Conservation (phyloP, 2,888 invertebrate genomes). For the Dichetophora obliterata region DNA sequence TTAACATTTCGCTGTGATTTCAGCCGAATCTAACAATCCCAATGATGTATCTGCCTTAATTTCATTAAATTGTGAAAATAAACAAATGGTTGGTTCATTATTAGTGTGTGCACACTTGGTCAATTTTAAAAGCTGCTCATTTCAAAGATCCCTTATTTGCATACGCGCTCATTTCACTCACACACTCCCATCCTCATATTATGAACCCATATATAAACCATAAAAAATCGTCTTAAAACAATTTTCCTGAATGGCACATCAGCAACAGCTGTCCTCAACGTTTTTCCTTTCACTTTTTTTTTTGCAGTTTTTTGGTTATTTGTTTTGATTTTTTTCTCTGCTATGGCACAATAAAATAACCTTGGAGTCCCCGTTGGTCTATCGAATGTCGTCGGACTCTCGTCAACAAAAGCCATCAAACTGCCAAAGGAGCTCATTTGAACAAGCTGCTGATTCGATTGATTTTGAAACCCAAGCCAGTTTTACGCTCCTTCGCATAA, state of each 20-base stretch:
- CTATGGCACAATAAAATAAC: background rate
- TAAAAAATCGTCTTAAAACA: slow-evolving; percentile 50
- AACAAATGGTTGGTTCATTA: slow-evolving; percentile 61
- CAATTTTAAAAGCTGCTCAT: slow-evolving; percentile 39
- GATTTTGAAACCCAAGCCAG: slow-evolving; percentile 43
- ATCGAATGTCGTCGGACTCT: background rate
- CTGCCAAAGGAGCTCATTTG: slow-evolving; percentile 46
- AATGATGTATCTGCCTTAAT: slow-evolving; percentile 47
- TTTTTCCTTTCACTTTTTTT: slow-evolving; percentile 36
- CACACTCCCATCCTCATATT: slow-evolving; percentile 30
- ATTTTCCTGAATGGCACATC: slow-evolving; percentile 53
- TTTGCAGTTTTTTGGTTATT: background rate
- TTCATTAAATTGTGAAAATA: slow-evolving; percentile 58
- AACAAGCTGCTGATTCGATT: slow-evolving; percentile 51
- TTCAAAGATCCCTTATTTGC: background rate
- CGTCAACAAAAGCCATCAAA: slow-evolving; percentile 46
- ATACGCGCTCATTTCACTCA: background rate
- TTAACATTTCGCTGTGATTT: slow-evolving; percentile 28
- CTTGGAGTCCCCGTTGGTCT: background rate
- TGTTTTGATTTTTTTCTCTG: background rate
- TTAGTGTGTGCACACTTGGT: slow-evolving; percentile 61
- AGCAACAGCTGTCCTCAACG: slow-evolving; percentile 54
- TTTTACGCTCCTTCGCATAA: slow-evolving; percentile 10
- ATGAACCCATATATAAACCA: slow-evolving; percentile 40
- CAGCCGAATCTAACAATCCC: slow-evolving; percentile 42